phyloP scores from a whole-genome alignment of 2,888 invertebrate species.

The Thyatira batis region DNA sequence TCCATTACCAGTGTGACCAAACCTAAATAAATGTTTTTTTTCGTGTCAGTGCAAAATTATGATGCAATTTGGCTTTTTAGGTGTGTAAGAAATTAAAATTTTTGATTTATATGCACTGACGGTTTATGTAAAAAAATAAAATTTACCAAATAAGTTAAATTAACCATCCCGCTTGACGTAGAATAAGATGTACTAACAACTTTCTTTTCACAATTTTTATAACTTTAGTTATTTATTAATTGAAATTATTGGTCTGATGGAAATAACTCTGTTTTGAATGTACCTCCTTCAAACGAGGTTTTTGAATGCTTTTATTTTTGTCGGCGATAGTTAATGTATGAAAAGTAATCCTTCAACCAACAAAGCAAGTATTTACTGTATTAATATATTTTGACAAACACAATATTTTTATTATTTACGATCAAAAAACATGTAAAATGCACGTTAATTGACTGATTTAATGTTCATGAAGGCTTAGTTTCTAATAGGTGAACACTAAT shows the following conservation, averaged over 20 bases:
- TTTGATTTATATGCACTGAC: slow-evolving; percentile 33
- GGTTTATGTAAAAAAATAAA: slow-evolving; percentile 28
- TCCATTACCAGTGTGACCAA: not conserved
- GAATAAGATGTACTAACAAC: slow-evolving; percentile 47
- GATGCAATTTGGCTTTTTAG: slow-evolving; percentile 63
- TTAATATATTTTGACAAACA: too few species aligned
- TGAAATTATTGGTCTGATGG: not conserved
- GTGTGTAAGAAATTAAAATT: slow-evolving; percentile 23
- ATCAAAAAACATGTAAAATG: too few species aligned
- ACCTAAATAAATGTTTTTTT: slow-evolving; percentile 11
- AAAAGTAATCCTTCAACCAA: too few species aligned
- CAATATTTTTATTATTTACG: too few species aligned
- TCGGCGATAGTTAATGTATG: not conserved
- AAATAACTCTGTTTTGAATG: not conserved
- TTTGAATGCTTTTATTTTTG: not conserved
- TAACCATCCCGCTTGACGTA: slow-evolving; percentile 39
- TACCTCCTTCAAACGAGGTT: not conserved
- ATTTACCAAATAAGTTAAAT: slow-evolving; percentile 52
- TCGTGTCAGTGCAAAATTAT: slow-evolving; percentile 18
- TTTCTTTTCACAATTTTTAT: not conserved
- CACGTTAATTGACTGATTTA: too few species aligned
- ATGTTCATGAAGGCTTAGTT: too few species aligned
- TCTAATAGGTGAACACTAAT: too few species aligned
- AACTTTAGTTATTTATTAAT: not conserved
- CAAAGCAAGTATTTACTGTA: too few species aligned